Evolutionary conservation across 2,888 invertebrate species (phyloP), one percentile per base, ranked within the genome.

Genomic region (Drosophila birchii): DNA sequence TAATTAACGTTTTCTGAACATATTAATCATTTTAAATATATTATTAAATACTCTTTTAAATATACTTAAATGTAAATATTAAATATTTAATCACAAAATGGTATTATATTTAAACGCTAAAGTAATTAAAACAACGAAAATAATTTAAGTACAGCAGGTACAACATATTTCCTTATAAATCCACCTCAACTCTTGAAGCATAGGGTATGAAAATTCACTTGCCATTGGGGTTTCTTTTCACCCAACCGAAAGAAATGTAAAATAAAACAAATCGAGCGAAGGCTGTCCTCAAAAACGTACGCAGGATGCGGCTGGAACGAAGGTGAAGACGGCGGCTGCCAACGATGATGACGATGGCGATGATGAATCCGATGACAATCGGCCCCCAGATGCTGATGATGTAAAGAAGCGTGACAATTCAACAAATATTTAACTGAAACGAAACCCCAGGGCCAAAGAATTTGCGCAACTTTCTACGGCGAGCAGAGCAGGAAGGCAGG

Each of bases 261-360:
- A 68, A 51, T 51, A 66, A 66, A 69, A 34, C 41, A 41, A 67
- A 41, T 55, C 39, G 32, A 62, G 60, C 26, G 36, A 62, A 58
- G 18, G 61, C 66, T 89, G 89, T 89, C 86, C 86, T 78, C 82
- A 89, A 89, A 89, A 86, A 86, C 86, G 86, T 89, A 86, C 88
- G 75, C 86, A 86, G 86, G 85, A 85, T 85, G 82, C 73, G 66
- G 61, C 47, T n/a, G 57, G 36, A 43, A 53, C 44, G 74, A 72
- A 64, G 73, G 76, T 75, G 67, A 75, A 56, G 58, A 64, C 57
- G 51, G 34, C 57, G 51, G 34, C 51, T 18, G 20, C 51, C 20
- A 20, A 20, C 20, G 51, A 20, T 34, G 51, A 51, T 51, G 51
- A 34, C 18, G 34, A 51, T 51, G 38, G 34, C 60, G 49, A 77